These are phyloP conservation scores for Cantharis nigra DNA, from an alignment of 2,888 invertebrate species.

Conservation along the genomic window DNA sequence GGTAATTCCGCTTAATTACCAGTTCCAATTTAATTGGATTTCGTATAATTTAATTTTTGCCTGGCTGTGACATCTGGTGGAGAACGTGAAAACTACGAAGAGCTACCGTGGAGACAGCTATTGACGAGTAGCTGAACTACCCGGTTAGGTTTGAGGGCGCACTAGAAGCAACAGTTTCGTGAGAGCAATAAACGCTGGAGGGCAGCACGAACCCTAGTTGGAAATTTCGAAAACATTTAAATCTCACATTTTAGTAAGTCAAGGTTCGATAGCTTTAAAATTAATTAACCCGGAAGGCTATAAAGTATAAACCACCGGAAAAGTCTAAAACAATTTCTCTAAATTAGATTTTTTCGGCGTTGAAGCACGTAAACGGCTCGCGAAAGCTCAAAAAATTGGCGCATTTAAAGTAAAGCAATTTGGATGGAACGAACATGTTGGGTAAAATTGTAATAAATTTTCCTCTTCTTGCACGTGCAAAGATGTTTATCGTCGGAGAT, in stretches of 20 bases:
- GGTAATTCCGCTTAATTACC: not conserved
- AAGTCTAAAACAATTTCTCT: not conserved
- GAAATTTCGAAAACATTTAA: not conserved
- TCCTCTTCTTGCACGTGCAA: not conserved
- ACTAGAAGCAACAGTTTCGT: not conserved
- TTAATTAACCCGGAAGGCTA: not conserved
- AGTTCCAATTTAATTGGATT: not conserved
- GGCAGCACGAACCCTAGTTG: not conserved
- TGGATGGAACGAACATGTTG: not conserved
- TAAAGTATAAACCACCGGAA: not conserved
- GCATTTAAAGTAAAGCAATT: not conserved
- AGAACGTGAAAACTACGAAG: not conserved
- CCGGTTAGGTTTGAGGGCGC: not conserved
- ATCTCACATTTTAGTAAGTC: not conserved
- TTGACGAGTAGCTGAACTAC: not conserved
- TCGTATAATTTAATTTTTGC: not conserved
- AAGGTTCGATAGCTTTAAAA: not conserved
- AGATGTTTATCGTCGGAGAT: not conserved
- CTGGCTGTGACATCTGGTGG: not conserved
- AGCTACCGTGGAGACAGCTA: not conserved
- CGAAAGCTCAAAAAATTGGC: not conserved
- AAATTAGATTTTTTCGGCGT: not conserved
- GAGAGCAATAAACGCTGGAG: not conserved
- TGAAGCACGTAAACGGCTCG: not conserved
- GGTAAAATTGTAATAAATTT: not conserved